Percentiles rank a stretch among this genome's conserved stretches.
These are phyloP conservation scores for Eublepharis macularius DNA, from an alignment of 2,113 vertebrate species.

Conservation along the genomic window DNA sequence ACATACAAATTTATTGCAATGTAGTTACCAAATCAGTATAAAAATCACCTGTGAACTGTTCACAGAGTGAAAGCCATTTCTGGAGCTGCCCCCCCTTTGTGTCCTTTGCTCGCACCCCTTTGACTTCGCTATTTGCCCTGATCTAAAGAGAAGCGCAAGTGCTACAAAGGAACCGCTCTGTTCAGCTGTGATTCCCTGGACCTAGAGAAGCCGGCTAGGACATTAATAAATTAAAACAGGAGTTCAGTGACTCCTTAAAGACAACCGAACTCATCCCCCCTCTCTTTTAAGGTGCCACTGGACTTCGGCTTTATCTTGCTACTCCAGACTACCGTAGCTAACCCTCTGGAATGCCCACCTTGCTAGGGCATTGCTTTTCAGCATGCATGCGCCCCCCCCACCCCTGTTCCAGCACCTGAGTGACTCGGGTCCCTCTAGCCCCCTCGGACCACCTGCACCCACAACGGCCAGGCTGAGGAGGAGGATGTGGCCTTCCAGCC, in stretches of 20 bases:
- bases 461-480: neutral
- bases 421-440: neutral
- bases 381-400: neutral
- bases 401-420: neutral
- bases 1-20: neutral
- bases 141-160: neutral
- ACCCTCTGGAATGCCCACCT: too few relatives aligned
- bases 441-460: neutral
- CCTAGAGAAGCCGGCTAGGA: neutral
- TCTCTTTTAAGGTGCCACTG: too few relatives aligned
- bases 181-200: neutral
- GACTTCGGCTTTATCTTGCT: too few relatives aligned
- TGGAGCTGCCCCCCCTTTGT: too few relatives aligned
- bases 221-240: too few relatives aligned
- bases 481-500: neutral
- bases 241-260: too few relatives aligned
- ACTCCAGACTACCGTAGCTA: too few relatives aligned
- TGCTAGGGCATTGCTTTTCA: neutral
- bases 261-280: too few relatives aligned
- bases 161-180: neutral
- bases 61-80: neutral
- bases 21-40: too few relatives aligned
- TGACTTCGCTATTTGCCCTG: neutral
- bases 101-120: neutral
- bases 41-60: neutral